Conservation (phyloP, 2,888 invertebrate species). For the Apantesis nais region DNA sequence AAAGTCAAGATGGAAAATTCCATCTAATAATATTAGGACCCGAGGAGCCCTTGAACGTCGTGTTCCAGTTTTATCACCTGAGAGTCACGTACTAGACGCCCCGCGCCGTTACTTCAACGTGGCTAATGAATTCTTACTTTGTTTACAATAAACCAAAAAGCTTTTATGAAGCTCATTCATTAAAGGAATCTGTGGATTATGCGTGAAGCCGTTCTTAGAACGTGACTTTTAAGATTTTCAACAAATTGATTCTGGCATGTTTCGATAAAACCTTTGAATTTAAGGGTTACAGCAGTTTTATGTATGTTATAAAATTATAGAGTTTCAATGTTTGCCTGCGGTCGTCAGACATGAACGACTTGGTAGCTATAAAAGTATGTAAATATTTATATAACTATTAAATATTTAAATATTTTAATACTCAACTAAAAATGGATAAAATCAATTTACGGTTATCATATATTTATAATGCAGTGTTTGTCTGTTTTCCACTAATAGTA, state of each 20-base stretch:
- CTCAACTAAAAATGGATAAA: not conserved
- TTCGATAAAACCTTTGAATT: constrained; percentile 54
- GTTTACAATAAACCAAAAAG: constrained; percentile 79
- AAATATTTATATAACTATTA: constrained; percentile 35
- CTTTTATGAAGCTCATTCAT: constrained; percentile 75
- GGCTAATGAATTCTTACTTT: constrained; percentile 78
- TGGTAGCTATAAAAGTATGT: constrained; percentile 30
- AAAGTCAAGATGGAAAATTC: constrained; percentile 55
- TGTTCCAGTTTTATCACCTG: constrained; percentile 67
- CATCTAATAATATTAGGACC: constrained; percentile 65
- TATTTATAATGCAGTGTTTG: no score
- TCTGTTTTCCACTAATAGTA: no score
- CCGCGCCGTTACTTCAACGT: constrained; percentile 55
- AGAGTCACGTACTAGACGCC: constrained; percentile 69
- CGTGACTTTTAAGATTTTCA: constrained; percentile 70
- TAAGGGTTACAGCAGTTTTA: constrained; percentile 53
- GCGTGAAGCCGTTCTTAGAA: constrained; percentile 68
- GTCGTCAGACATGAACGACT: constrained; percentile 29
- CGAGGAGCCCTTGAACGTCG: constrained; percentile 57
- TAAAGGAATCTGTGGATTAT: constrained; percentile 71
- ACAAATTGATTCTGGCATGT: constrained; percentile 60
- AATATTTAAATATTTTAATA: no score
- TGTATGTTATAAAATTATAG: constrained; percentile 52
- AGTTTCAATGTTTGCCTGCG: constrained; percentile 27
- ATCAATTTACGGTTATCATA: not conserved